Percentiles rank a stretch among this genome's conserved stretches.
phyloP scores from a whole-genome alignment of 2,888 invertebrate genomes.

The Torymus texanus region DNA sequence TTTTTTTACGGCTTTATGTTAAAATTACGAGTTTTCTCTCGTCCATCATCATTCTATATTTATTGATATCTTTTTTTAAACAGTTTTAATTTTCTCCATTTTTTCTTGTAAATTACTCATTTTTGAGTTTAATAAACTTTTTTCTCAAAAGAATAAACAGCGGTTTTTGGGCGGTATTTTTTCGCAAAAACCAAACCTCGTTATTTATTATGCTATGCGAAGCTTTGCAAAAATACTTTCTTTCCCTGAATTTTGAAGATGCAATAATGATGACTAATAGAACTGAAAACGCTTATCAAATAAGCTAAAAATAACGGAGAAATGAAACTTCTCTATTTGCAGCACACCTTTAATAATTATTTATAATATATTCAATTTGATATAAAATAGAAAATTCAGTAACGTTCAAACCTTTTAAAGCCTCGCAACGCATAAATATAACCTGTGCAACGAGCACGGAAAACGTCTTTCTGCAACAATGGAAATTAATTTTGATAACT shows the following conservation, averaged over 20 bases:
- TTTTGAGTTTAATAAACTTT: constrained; percentile 17
- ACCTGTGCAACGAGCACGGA: too few species aligned
- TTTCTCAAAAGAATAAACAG: constrained; percentile 16
- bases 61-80: constrained; percentile 13
- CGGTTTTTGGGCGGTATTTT: constrained; percentile 35
- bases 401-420: too few species aligned
- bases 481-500: too few species aligned
- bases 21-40: constrained; percentile 23
- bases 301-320: too few species aligned
- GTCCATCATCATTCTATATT: neutral
- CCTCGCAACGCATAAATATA: too few species aligned
- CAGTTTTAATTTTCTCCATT: constrained; percentile 18
- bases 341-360: too few species aligned
- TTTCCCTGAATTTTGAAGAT: neutral
- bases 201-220: neutral
- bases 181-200: constrained; percentile 13
- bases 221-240: neutral
- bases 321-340: too few species aligned
- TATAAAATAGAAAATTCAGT: too few species aligned
- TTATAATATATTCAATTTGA: too few species aligned
- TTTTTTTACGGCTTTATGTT: neutral
- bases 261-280: neutral
- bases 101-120: constrained; percentile 18
- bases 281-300: neutral
- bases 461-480: too few species aligned